phyloP scores from a whole-genome alignment of 2,113 vertebrate genomes.

The Thryonomys swinderianus region DNA sequence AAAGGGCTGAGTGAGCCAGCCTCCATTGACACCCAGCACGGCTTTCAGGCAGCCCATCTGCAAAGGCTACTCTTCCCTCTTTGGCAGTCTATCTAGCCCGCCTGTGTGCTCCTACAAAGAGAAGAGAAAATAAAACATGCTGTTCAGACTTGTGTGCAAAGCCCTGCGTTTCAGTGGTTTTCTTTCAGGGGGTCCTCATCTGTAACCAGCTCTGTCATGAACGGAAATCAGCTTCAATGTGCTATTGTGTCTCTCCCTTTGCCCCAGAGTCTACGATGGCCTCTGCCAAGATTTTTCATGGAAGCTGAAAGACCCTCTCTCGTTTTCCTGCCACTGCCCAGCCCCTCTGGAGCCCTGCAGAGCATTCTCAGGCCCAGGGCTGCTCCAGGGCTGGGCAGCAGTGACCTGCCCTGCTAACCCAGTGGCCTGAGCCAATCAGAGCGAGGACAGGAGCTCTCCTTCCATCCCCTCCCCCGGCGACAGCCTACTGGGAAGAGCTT shows the following conservation, averaged over 20 bases:
- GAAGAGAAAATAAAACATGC: conserved; percentile 44
- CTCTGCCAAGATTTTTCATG: conserved; percentile 75
- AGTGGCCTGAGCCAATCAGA: conserved; percentile 83
- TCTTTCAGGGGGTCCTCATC: conserved; percentile 60
- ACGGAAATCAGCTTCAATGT: conserved; percentile 80
- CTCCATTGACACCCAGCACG: neutral
- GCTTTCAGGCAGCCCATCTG: neutral
- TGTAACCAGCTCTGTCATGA: conserved; percentile 59
- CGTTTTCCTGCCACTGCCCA: neutral
- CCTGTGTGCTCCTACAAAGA: conserved; percentile 33
- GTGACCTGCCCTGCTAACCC: conserved; percentile 77
- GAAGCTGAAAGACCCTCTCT: conserved; percentile 78
- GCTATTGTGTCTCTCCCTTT: conserved; percentile 69
- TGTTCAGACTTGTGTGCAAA: conserved; percentile 61
- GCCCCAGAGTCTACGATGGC: conserved; percentile 54
- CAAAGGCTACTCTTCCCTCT: neutral
- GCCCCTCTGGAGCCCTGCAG: neutral
- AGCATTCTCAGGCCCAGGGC: conserved; percentile 55
- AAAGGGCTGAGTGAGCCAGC: neutral
- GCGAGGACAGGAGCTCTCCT: conserved; percentile 5
- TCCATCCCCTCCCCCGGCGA: neutral
- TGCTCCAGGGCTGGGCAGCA: neutral
- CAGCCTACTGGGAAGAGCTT: conserved; percentile 61
- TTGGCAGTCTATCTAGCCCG: conserved; percentile 11
- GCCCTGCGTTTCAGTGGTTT: conserved; percentile 49